Percentiles rank a stretch among this genome's conserved stretches.
phyloP scores from a whole-genome alignment of 37 sponge, comb jelly and placozoan species.

The Aphrocallistes beatrix region DNA sequence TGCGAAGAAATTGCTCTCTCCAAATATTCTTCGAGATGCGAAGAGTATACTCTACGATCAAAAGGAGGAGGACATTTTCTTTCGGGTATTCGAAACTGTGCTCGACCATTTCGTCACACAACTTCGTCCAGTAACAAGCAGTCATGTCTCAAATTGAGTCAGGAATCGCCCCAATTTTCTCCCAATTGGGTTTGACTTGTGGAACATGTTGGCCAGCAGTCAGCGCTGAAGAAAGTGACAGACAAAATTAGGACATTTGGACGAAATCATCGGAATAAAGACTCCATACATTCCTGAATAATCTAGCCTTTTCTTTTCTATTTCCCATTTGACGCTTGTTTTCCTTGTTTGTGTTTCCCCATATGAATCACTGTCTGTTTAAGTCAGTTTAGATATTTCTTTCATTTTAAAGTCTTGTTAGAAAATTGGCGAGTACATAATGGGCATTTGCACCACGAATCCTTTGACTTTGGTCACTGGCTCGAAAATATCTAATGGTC shows the following conservation, averaged over 20 bases:
- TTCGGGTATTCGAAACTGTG: not conserved
- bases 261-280: not conserved
- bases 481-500: too few species aligned
- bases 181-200: not conserved
- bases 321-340: too few species aligned
- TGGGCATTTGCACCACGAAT: too few species aligned
- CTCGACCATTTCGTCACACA: not conserved
- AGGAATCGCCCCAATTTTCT: not conserved
- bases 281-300: too few species aligned
- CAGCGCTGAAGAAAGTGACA: not conserved
- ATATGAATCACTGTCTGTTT: too few species aligned
- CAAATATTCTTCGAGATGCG: not conserved
- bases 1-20: not conserved
- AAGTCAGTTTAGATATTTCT: too few species aligned
- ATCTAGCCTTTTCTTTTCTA: too few species aligned
- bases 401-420: too few species aligned
- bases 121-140: not conserved
- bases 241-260: slow-evolving; percentile 17
- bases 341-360: too few species aligned
- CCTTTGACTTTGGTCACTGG: too few species aligned
- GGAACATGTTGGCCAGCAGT: not conserved
- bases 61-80: not conserved
- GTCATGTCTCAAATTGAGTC: not conserved
- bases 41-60: not conserved
- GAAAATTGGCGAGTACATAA: too few species aligned